Conservation (phyloP, 92 coral and sea anemone genomes). For the Pocillopora grandis region DNA sequence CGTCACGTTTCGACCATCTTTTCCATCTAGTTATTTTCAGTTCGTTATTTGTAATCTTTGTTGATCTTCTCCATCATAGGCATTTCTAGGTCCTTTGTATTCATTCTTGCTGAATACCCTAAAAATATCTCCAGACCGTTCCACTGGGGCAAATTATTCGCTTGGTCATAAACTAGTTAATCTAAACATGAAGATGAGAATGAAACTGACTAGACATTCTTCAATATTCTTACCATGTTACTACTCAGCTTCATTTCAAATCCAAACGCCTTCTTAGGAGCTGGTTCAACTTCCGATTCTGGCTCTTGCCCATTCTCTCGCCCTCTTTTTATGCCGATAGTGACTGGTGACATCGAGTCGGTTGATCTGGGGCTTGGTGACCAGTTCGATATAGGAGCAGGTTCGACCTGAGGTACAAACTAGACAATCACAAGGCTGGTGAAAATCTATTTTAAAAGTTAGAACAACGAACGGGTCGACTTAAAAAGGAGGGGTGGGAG, state of each 20-base stretch:
- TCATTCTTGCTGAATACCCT: too few species aligned
- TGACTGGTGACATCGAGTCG: conserved; percentile 57
- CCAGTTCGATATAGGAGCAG: conserved; percentile 79
- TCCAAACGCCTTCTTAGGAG: conserved; percentile 91
- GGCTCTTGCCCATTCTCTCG: conserved; percentile 80
- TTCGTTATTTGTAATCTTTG: too few species aligned
- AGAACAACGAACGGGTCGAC: too few species aligned
- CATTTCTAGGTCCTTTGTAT: too few species aligned
- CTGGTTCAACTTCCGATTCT: conserved; percentile 71
- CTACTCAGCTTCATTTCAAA: conserved; percentile 93
- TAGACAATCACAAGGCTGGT: neutral
- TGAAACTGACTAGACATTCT: neutral
- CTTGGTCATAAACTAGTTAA: too few species aligned
- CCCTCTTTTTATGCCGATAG: conserved; percentile 60
- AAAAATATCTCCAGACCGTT: too few species aligned
- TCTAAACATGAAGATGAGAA: neutral
- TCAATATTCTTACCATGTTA: conserved; percentile 62
- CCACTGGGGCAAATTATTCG: too few species aligned
- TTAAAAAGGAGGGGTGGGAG: too few species aligned
- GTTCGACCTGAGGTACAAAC: conserved; percentile 67
- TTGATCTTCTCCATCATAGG: too few species aligned
- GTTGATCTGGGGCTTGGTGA: conserved; percentile 85
- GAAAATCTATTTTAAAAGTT: neutral
- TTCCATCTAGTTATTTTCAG: too few species aligned
- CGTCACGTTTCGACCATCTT: too few species aligned